Percentiles rank a stretch among this genome's conserved stretches.
phyloP scores from a whole-genome alignment of 2,888 invertebrate genomes.

The Pilophorus perplexus region DNA sequence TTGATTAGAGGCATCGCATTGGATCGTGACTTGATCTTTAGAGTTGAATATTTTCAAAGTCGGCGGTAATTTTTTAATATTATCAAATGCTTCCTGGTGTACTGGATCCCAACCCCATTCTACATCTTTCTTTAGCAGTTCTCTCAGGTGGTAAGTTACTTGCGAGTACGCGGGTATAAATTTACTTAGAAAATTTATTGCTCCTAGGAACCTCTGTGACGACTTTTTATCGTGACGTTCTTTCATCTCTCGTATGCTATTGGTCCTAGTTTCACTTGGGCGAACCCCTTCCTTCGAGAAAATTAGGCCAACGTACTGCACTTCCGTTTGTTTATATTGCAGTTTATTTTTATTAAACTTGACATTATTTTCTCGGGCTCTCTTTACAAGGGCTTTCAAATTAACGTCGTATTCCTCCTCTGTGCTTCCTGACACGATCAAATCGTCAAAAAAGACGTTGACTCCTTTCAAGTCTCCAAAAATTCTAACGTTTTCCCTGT shows the following conservation, averaged over 20 bases:
- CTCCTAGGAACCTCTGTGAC: slow-evolving; percentile 13
- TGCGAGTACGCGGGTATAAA: slow-evolving; percentile 20
- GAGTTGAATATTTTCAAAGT: slow-evolving; percentile 41
- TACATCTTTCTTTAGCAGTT: slow-evolving; percentile 32
- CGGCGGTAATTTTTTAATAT: slow-evolving; percentile 40
- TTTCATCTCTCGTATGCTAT: not conserved
- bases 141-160: slow-evolving; percentile 37
- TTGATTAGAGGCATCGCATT: slow-evolving; percentile 42
- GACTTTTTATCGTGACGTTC: not conserved
- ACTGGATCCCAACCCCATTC: not conserved
- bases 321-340: slow-evolving; percentile 13
- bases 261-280: not conserved
- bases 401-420: slow-evolving; percentile 41
- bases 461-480: slow-evolving; percentile 42
- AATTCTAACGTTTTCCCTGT: slow-evolving; percentile 16
- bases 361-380: no score
- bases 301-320: slow-evolving; percentile 16
- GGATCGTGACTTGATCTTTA: slow-evolving; percentile 22
- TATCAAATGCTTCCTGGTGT: slow-evolving; percentile 28
- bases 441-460: slow-evolving; percentile 38
- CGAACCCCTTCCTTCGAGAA: not conserved
- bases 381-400: slow-evolving; percentile 4
- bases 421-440: slow-evolving; percentile 40
- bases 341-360: no score
- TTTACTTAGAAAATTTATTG: slow-evolving; percentile 19